Evolutionary conservation across 2,888 invertebrate species (phyloP).

Genomic region (Coenonympha arcania): DNA sequence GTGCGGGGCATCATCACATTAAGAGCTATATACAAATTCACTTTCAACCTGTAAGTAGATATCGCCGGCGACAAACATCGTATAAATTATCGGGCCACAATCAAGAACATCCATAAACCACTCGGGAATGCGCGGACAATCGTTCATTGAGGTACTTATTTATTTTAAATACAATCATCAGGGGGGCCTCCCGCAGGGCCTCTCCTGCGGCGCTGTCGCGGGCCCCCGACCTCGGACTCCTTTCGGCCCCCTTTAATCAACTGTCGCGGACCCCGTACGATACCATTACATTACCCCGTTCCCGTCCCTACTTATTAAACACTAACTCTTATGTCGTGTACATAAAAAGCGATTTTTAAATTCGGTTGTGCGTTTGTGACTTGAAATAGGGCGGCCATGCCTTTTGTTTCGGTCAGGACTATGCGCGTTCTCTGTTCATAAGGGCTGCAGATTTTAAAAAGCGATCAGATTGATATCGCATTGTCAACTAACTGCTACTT

Average conservation of each 20-base stretch:
- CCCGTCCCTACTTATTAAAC: slow-evolving; percentile 21
- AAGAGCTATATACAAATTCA: slow-evolving; percentile 12
- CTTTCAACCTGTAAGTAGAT: slow-evolving; percentile 14
- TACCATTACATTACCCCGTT: slow-evolving; percentile 44
- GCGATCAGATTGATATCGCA: too few species aligned
- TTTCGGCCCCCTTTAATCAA: slow-evolving; percentile 74
- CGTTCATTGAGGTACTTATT: slow-evolving; percentile 75
- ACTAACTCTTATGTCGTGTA: slow-evolving; percentile 20
- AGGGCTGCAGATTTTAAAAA: neutral
- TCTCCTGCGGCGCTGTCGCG: slow-evolving; percentile 68
- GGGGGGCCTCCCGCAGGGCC: slow-evolving; percentile 62
- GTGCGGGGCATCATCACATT: too few species aligned
- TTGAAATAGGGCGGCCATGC: slow-evolving; percentile 10
- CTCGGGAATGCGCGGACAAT: slow-evolving; percentile 63
- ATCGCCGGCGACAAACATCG: slow-evolving; percentile 28
- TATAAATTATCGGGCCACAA: slow-evolving; percentile 52
- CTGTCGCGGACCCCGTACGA: slow-evolving; percentile 65
- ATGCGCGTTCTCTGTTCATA: neutral
- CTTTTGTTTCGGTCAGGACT: neutral
- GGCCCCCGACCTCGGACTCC: slow-evolving; percentile 66
- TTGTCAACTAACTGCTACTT: too few species aligned
- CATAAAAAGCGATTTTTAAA: slow-evolving; percentile 22
- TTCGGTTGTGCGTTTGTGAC: slow-evolving; percentile 7
- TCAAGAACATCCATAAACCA: slow-evolving; percentile 52
- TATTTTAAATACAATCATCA: slow-evolving; percentile 75